Percentiles rank a stretch among this genome's conserved stretches.
phyloP scores from a whole-genome alignment of 2,113 vertebrate genomes.

The Phoenicopterus ruber region DNA sequence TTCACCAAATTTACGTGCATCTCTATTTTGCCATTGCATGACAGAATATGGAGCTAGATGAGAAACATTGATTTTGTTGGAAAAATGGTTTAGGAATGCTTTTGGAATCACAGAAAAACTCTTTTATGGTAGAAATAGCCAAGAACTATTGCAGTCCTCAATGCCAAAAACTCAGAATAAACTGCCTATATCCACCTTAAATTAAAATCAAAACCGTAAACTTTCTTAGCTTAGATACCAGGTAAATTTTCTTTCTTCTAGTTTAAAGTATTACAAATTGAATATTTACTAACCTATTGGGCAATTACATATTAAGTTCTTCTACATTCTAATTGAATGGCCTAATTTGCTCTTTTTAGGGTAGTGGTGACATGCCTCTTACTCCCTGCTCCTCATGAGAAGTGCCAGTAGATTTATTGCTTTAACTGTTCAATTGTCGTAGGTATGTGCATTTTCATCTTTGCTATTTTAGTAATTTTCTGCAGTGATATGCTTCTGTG shows the following conservation, averaged over 20 bases:
- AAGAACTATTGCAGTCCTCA: not conserved
- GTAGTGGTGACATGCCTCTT: rapidly evolving
- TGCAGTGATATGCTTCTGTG: not conserved
- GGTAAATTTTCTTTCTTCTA: not conserved
- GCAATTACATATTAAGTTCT: not conserved
- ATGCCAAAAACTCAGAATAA: not conserved
- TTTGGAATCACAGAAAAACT: not conserved
- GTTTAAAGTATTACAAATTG: not conserved
- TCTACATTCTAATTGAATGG: not conserved
- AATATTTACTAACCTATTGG: not conserved
- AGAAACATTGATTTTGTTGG: not conserved
- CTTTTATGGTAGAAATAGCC: not conserved
- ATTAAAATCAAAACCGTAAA: not conserved
- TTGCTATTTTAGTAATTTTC: not conserved
- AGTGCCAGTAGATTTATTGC: not conserved
- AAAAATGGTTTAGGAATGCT: not conserved
- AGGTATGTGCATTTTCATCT: not conserved
- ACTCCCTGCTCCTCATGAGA: not conserved
- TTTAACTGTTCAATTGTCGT: not conserved
- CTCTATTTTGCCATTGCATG: not conserved
- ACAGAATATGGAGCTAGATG: not conserved
- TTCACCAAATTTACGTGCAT: not conserved
- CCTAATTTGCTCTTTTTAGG: not conserved
- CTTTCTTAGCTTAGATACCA: not conserved
- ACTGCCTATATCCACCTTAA: not conserved